Evolutionary conservation across 2,888 invertebrate genomes (phyloP).

Genomic region (Lasioglossum vierecki): DNA sequence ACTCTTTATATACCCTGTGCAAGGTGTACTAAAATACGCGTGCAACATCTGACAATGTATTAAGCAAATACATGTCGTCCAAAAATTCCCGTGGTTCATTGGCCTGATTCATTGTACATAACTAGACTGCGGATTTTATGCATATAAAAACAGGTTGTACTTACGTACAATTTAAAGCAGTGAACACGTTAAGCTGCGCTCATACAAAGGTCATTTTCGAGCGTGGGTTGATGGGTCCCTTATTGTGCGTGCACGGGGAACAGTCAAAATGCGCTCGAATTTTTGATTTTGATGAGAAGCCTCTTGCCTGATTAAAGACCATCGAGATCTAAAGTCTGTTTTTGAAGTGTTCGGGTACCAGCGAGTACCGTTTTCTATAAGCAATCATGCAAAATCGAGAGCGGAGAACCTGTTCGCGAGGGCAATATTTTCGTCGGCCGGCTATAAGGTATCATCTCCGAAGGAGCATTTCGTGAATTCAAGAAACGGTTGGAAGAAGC

Average conservation of each 20-base stretch:
- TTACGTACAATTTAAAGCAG: too few relatives aligned
- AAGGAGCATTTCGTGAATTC: constrained; percentile 13
- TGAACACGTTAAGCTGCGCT: too few relatives aligned
- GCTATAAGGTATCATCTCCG: constrained; percentile 4
- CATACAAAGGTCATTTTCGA: too few relatives aligned
- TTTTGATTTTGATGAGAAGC: too few relatives aligned
- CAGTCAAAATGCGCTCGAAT: too few relatives aligned
- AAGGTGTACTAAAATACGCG: not conserved
- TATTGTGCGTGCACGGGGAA: too few relatives aligned
- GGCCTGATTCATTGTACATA: not conserved
- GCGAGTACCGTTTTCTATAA: not conserved
- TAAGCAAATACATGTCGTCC: too few relatives aligned
- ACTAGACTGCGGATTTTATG: too few relatives aligned
- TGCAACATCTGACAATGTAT: not conserved
- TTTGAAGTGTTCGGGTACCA: not conserved
- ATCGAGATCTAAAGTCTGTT: not conserved
- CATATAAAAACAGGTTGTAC: too few relatives aligned
- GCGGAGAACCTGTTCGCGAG: not conserved
- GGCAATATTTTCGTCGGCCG: not conserved
- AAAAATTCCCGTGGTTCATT: not conserved
- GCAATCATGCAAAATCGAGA: constrained; percentile 9
- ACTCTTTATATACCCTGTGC: not conserved
- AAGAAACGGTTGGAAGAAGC: constrained; percentile 49
- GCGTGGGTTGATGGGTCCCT: too few relatives aligned
- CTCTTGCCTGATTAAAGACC: not conserved